Base-by-base conservation (phyloP, 2,797 vertebrate species). In the Gymnopithys bicolor region DNA sequence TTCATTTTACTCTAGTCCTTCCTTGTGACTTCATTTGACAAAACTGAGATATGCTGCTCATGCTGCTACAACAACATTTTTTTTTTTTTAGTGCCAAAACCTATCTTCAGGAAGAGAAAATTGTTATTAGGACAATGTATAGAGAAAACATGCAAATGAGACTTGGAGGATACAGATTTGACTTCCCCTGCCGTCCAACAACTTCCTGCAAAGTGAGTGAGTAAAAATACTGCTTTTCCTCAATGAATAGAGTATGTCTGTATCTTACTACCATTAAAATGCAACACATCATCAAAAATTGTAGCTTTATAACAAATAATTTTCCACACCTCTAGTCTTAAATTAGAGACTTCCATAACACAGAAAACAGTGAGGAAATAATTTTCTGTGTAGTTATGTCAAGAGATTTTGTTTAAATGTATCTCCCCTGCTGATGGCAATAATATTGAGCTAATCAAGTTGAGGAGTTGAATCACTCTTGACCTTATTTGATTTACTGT, bases 41-140 rank as follows among this genome's bases (percentile, higher is more conserved):
- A 30, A 10, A 3, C 18, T 18, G 60, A n/a, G 10, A 32, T 53
- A 55, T 37, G 30, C 7, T 59, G 28, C 11, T 78, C 60, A 43
- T 52, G 9, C 19, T 48, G 8, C 24, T 78, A 69, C 27, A 88
- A 78, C 69, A 74, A 0, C 15, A 62, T 12, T 41, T 46, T 27
- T 23, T 5, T 33, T 45, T 55, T 87, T 84, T 70, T 19, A n/a
- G 46, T 63, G 19, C 11, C 32, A 55, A 76, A 56, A 35, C 7
- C 9, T 53, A 35, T 15, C 5, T 60, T 66, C 33, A 58, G 18
- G 39, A 71, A 78, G 32, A 85, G 49, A 86, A 86, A 83, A 39
- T 1, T 32, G 13, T 63, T 63, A 23, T 53, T 53, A 39, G 64
- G 45, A 30, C 5, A 39, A n/a, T 0, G 0, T 39, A 9, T 13